These are phyloP conservation scores for Platysteira castanea DNA, from an alignment of 2,113 vertebrate species.

Conservation along the genomic window DNA sequence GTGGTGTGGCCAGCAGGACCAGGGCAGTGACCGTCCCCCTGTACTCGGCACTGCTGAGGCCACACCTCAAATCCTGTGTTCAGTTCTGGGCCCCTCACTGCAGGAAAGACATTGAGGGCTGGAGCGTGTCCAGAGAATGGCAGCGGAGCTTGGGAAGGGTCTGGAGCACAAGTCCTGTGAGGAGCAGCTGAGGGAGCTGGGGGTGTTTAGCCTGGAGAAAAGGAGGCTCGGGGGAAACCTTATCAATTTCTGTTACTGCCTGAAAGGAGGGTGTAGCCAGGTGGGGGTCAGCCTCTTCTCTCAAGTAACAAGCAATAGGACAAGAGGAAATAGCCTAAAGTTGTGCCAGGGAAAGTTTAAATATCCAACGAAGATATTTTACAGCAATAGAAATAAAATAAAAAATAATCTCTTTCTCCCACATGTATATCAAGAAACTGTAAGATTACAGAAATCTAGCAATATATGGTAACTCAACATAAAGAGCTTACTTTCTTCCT, in stretches of 20 bases:
- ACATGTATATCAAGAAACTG: neutral
- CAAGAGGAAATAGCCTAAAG: neutral
- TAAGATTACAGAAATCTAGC: neutral
- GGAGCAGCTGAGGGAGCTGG: neutral
- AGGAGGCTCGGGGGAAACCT: neutral
- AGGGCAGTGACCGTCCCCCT: neutral
- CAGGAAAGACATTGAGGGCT: neutral
- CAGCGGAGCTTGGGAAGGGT: neutral
- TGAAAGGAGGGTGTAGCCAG: neutral
- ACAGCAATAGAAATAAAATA: neutral
- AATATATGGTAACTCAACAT: neutral
- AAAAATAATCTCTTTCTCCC: neutral
- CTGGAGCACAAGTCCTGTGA: neutral
- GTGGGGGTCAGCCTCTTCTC: rapidly evolving
- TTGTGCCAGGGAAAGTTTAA: neutral
- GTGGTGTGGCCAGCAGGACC: neutral
- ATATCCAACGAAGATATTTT: neutral
- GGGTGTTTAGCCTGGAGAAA: neutral
- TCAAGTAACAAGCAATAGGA: rapidly evolving
- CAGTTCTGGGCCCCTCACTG: neutral
- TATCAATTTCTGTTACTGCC: rapidly evolving
- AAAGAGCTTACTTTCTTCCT: conserved; percentile 92
- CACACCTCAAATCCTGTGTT: neutral
- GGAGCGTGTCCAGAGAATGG: neutral
- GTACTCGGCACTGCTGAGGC: neutral